Evolutionary conservation across 2,113 vertebrate species (phyloP).

Genomic region (Perca schrenkii): DNA sequence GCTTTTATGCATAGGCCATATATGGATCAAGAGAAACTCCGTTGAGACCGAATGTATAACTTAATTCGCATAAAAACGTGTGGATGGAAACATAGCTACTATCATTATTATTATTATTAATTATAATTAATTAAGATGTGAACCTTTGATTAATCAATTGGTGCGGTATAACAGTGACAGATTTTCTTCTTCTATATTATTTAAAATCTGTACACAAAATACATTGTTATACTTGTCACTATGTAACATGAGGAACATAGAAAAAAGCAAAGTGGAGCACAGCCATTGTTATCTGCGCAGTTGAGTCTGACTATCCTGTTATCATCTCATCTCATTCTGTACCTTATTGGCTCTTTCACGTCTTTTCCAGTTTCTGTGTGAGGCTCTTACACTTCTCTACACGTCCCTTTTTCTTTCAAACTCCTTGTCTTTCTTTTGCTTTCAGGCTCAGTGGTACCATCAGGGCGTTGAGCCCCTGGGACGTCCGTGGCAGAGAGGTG

Average conservation of each 20-base stretch:
- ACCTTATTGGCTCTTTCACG: not conserved
- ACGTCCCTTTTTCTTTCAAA: not conserved
- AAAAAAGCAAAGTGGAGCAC: not conserved
- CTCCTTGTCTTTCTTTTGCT: conserved; percentile 1
- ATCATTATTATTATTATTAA: not conserved
- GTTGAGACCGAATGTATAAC: no score
- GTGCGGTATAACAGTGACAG: not conserved
- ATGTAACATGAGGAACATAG: no score
- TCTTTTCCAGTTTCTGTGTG: not conserved
- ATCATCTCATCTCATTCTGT: not conserved
- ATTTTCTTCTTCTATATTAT: conserved; percentile 3
- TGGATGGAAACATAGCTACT: no score
- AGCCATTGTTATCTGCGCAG: not conserved
- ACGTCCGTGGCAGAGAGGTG: conserved; percentile 90
- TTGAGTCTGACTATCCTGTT: not conserved
- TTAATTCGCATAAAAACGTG: no score
- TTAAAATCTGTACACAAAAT: not conserved
- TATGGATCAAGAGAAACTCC: no score
- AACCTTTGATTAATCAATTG: not conserved
- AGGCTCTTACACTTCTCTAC: conserved; percentile 2
- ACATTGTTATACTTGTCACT: no score
- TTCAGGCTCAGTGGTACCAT: conserved; percentile 92
- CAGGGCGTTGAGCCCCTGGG: conserved; percentile 92
- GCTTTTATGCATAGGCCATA: no score
- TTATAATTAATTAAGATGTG: not conserved